Evolutionary conservation across 2,797 vertebrate genomes (phyloP), one percentile per base, ranked within the genome.

Genomic region (Chrosomus eos): DNA sequence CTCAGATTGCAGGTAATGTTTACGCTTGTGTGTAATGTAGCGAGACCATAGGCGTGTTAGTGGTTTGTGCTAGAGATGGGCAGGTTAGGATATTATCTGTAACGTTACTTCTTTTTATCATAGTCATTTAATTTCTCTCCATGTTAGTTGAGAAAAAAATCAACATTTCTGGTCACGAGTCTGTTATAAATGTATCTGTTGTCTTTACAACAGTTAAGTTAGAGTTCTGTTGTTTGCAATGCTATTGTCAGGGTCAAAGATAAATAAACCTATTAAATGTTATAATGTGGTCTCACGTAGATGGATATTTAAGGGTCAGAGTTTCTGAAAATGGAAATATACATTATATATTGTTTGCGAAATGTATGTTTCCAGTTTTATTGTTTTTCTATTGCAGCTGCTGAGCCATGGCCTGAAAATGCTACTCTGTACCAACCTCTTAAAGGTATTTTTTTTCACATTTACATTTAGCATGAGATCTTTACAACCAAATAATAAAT

Each of bases 321-420:
- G 1, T 62, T 11, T 78, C 4, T 33, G 19, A 19, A 7, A 82
- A 45, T 33, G 1, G 1, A 51, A 62, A 62, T 9, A 16, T 14
- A n/a, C 3, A 14, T 5, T 55, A n/a, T n/a, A n/a, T n/a, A 16
- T 26, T 38, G 7, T 43, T 53, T 55, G 19, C 53, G 5, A 26
- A 28, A 31, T 31, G 4, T 7, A 9, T 23, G 6, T 28, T 18
- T 28, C 8, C 53, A 33, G 21, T 76, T 55, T 1, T 5, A 6
- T 78, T 9, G 26, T 16, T 55, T 83, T 45, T 75, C 5, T 40
- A 9, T 85, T 45, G 83, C 91, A 95, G 95, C 95, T 91, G 93
- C 94, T 75, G 95, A 96, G 90, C 97, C 97, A 9, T 99, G 98
- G 98, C 98, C 98, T 90, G 97, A 99, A 93, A 97, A 96, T 90